phyloP scores from a whole-genome alignment of 2,888 invertebrate genomes.

The Drosophila mimetica region DNA sequence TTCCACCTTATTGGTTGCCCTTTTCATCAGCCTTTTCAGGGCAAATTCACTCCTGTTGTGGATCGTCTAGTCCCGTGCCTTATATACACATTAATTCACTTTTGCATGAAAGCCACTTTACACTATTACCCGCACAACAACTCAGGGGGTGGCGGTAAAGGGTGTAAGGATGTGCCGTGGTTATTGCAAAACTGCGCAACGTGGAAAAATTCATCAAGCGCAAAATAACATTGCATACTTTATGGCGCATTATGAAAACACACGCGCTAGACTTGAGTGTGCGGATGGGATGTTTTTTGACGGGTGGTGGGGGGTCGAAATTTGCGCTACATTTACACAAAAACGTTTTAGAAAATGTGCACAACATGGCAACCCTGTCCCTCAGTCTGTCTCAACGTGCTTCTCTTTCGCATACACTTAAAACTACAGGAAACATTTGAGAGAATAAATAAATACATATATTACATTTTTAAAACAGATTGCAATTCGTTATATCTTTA shows the following conservation, averaged over 20 bases:
- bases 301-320: constrained; percentile 34
- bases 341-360: constrained; percentile 73
- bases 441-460: background rate
- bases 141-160: constrained; percentile 14
- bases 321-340: constrained; percentile 72
- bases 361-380: constrained; percentile 51
- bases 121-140: constrained; percentile 43
- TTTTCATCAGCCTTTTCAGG: constrained; percentile 20
- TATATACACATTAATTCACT: constrained; percentile 66
- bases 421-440: background rate
- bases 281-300: background rate
- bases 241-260: constrained; percentile 79
- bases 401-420: background rate
- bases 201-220: constrained; percentile 78
- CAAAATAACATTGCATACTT: constrained; percentile 80
- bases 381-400: background rate
- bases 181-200: constrained; percentile 59
- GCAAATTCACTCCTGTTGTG: constrained; percentile 6
- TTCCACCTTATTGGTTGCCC: background rate
- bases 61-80: constrained; percentile 25
- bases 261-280: constrained; percentile 51
- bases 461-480: too few species aligned
- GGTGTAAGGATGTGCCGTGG: constrained; percentile 14
- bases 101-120: constrained; percentile 60
- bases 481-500: too few species aligned